Evolutionary conservation across 1,140 invertebrate genomes (phyloP).

Genomic region (Paracyclopina nana): DNA sequence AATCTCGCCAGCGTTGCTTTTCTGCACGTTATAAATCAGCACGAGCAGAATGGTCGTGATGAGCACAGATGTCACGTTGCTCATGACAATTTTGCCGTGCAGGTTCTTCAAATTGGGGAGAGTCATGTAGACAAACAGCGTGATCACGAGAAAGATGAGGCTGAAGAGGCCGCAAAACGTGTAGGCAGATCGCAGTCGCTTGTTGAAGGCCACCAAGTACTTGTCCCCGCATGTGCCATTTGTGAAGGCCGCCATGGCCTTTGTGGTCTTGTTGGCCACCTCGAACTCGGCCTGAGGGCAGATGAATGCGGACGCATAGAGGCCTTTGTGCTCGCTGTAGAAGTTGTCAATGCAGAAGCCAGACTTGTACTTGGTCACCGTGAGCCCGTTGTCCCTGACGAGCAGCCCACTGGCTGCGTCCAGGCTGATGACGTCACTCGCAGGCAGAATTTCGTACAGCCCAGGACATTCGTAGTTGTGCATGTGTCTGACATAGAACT

Average conservation of each 20-base stretch:
- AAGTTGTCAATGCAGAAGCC: slow-evolving; percentile 13
- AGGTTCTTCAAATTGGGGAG: slow-evolving; percentile 13
- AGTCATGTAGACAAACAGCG: neutral
- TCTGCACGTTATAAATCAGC: slow-evolving; percentile 2
- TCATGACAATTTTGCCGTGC: slow-evolving; percentile 12
- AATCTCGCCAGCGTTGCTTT: neutral
- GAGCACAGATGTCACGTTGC: slow-evolving; percentile 4
- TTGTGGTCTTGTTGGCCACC: neutral
- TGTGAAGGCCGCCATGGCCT: neutral
- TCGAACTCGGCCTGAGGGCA: neutral
- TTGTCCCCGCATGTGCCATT: neutral
- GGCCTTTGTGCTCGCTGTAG: neutral
- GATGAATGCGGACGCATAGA: too few relatives aligned
- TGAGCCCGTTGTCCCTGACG: slow-evolving; percentile 92
- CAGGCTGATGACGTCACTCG: too few relatives aligned
- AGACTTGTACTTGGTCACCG: slow-evolving; percentile 92
- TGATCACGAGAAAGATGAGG: slow-evolving; percentile 8
- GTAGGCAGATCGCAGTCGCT: slow-evolving; percentile 1
- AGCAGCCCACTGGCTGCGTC: too few relatives aligned
- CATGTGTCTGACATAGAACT: too few relatives aligned
- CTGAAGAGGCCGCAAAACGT: slow-evolving; percentile 3
- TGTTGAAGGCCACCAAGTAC: neutral
- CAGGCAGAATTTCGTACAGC: neutral
- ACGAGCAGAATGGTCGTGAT: slow-evolving; percentile 4
- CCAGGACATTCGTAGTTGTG: neutral